These are phyloP conservation scores for Onychomys torridus DNA, from an alignment of 2,797 vertebrate genomes.

Conservation along the genomic window DNA sequence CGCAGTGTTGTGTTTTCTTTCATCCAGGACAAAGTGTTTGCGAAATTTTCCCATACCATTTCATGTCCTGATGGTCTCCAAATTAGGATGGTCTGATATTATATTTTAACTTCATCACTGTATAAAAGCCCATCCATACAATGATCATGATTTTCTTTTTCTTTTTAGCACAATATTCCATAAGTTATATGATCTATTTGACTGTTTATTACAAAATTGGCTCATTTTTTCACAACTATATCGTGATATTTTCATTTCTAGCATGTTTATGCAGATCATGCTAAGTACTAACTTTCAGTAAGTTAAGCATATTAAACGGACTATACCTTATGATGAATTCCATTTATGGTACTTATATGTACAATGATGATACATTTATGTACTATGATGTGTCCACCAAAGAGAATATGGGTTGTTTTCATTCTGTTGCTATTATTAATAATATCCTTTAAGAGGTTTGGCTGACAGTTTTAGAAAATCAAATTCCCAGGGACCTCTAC, in stretches of 20 bases:
- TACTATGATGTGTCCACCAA: neutral
- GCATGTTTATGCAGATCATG: neutral
- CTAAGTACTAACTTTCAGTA: neutral
- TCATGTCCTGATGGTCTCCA: neutral
- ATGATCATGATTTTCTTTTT: neutral
- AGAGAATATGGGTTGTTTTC: neutral
- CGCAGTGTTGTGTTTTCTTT: neutral
- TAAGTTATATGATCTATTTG: neutral
- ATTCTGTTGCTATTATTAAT: neutral
- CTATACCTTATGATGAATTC: neutral
- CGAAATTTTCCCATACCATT: neutral
- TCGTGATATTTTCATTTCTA: neutral
- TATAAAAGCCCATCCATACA: neutral
- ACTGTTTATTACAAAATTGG: neutral
- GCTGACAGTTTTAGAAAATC: neutral
- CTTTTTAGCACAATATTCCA: neutral
- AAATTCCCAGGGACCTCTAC: neutral
- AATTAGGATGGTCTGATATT: neutral
- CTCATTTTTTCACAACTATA: neutral
- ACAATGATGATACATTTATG: no score
- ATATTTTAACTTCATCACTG: neutral
- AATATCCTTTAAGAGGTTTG: neutral
- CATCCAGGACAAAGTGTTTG: neutral
- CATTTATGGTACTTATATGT: neutral
- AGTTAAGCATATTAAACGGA: neutral